Evolutionary conservation across 2,888 invertebrate genomes (phyloP).

Genomic region (Omphaloscelis lunosa): DNA sequence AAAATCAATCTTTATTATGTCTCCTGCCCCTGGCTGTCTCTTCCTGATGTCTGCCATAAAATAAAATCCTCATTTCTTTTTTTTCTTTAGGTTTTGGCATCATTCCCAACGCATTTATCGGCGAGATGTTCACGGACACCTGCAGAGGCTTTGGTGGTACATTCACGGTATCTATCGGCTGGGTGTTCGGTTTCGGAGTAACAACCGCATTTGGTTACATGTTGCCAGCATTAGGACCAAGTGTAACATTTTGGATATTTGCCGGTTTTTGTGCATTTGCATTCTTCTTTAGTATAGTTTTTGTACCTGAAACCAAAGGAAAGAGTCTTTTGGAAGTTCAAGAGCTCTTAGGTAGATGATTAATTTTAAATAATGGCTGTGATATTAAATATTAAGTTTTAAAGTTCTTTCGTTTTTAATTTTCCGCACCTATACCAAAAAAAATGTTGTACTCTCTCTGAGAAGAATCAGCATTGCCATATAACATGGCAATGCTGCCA

Average conservation of each 20-base stretch:
- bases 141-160: constrained; percentile 54
- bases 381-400: constrained; percentile 14
- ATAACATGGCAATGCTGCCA: too few species aligned
- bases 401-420: neutral
- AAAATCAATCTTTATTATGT: too few species aligned
- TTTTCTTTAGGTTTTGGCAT: too few species aligned
- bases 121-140: too few species aligned
- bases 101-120: too few species aligned
- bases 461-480: too few species aligned
- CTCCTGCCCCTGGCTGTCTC: too few species aligned
- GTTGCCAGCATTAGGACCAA: constrained; percentile 65
- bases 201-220: constrained; percentile 69
- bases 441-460: too few species aligned
- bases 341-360: constrained; percentile 66
- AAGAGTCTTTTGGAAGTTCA: constrained; percentile 71
- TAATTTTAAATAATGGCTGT: constrained; percentile 9
- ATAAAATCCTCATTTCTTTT: too few species aligned
- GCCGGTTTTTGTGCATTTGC: constrained; percentile 60
- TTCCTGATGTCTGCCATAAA: too few species aligned
- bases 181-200: constrained; percentile 72
- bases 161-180: constrained; percentile 67
- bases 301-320: constrained; percentile 76
- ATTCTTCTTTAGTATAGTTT: constrained; percentile 66
- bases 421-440: neutral
- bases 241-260: constrained; percentile 69